phyloP scores from a whole-genome alignment of 2,797 vertebrate genomes.

The Gadopsis bispinosus region DNA sequence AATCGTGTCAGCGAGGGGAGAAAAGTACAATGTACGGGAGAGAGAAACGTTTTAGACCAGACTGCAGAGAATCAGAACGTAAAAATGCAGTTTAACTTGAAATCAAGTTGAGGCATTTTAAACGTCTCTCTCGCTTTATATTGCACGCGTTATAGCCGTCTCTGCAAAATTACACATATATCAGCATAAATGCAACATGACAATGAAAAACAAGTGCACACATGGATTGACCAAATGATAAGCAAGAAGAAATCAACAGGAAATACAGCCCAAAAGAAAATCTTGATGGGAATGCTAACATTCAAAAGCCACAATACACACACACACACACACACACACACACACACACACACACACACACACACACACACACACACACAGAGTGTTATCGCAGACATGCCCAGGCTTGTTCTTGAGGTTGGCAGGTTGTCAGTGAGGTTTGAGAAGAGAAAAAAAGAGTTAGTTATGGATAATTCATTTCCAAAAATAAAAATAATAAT shows the following conservation, averaged over 20 bases:
- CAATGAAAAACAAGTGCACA: background rate
- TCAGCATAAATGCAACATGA: background rate
- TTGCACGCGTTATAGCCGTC: background rate
- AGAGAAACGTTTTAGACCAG: background rate
- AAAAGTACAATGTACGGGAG: background rate
- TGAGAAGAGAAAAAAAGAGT: conserved; percentile 30
- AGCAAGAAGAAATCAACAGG: too few species aligned
- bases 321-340: background rate
- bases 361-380: conserved; percentile 7
- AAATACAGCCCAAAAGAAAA: background rate
- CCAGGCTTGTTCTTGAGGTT: conserved; percentile 43
- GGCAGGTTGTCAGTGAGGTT: conserved; percentile 19
- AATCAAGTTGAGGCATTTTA: conserved; percentile 6
- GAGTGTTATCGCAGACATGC: conserved; percentile 42
- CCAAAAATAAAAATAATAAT: background rate
- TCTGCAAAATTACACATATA: background rate
- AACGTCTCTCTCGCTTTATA: background rate
- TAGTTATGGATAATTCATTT: conserved; percentile 55
- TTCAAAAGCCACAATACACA: background rate
- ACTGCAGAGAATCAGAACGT: background rate
- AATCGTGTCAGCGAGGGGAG: background rate
- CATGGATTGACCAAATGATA: background rate
- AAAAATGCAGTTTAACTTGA: background rate
- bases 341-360: background rate
- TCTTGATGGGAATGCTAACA: background rate